Evolutionary conservation across 2,113 vertebrate genomes (phyloP), one percentile per base, ranked within the genome.

Genomic region (Shinisaurus crocodilurus): DNA sequence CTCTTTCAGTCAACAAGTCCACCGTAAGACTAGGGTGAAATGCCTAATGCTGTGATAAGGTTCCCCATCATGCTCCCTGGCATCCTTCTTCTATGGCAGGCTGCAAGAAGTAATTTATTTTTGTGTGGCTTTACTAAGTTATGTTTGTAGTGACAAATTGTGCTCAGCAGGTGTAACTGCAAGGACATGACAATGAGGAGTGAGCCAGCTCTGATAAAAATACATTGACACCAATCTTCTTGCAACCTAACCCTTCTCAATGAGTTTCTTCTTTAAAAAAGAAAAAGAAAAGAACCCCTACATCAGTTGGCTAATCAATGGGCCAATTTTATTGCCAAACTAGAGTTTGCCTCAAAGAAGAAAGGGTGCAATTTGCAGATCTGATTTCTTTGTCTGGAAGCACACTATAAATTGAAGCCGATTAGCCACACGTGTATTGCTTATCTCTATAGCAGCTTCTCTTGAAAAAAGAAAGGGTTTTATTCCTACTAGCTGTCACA

Each of bases 101-200:
- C 50, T 25, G 5, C 76, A 67, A 91, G 27, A 37, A 75, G 60
- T 77, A 60, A 85, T 82, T 70, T 91, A 70, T 88, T 67, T 25
- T 54, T 82, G 32, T n/a, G 40, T 75, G 27, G 13, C 32, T 45
- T 89, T 90, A 67, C 54, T 57, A 79, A 91, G 86, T 88, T 91
- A 87, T 60, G 23, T 86, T 43, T 75, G 75, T 86, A 54, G 29
- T 93, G 88, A 88, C 74, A 82, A 90, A 95, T 89, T 86, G 81
- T 86, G 57, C 87, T 86, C 67, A 82, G 79, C 79, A 18, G 45
- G 57, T 63, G 75, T 74, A 67, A 81, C 80, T 83, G n/a, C 82
- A 37, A 34, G 77, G n/a, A 72, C 76, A 69, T 82, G 91, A 90
- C 37, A 63, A 67, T 82, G 86, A 90, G 72, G 63, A 91, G 86